Evolutionary conservation across 1,140 invertebrate species (phyloP).

Genomic region (Batillaria attramentaria): DNA sequence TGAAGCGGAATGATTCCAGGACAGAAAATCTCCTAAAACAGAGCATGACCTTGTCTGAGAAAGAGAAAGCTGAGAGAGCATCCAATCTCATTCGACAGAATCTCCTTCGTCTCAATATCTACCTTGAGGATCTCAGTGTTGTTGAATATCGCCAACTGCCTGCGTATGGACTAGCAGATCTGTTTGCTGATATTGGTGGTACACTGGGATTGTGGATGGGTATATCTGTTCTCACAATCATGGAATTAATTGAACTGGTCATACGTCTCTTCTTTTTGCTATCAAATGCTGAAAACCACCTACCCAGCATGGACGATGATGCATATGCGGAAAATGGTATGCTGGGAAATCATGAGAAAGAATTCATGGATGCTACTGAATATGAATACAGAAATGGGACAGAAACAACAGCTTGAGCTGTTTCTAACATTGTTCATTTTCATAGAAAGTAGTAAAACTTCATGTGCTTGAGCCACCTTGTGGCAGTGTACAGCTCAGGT

Average conservation of each 20-base stretch:
- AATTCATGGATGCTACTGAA: not conserved
- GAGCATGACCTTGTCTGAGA: constrained; percentile 40
- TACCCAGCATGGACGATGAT: constrained; percentile 36
- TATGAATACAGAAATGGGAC: not conserved
- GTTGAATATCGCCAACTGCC: constrained; percentile 65
- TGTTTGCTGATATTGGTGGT: constrained; percentile 67
- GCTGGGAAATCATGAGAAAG: constrained; percentile 35
- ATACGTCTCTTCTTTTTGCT: constrained; percentile 59
- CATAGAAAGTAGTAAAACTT: too few relatives aligned
- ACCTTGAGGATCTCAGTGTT: constrained; percentile 64
- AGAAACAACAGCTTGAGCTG: not conserved
- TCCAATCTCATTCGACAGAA: constrained; percentile 65
- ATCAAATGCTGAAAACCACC: constrained; percentile 59
- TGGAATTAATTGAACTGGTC: constrained; percentile 65
- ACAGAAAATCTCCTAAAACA: constrained; percentile 38
- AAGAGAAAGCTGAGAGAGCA: constrained; percentile 52
- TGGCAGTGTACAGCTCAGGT: too few relatives aligned
- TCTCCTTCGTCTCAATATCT: constrained; percentile 64
- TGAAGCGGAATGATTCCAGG: constrained; percentile 40
- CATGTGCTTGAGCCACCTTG: too few relatives aligned
- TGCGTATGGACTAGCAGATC: constrained; percentile 63
- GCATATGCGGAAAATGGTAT: constrained; percentile 42
- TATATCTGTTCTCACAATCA: constrained; percentile 67
- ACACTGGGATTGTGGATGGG: constrained; percentile 69
- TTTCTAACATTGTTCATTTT: too few relatives aligned